Evolutionary conservation across 2,888 invertebrate genomes (phyloP), one percentile per base, ranked within the genome.

Genomic region (Drosophila birchii): DNA sequence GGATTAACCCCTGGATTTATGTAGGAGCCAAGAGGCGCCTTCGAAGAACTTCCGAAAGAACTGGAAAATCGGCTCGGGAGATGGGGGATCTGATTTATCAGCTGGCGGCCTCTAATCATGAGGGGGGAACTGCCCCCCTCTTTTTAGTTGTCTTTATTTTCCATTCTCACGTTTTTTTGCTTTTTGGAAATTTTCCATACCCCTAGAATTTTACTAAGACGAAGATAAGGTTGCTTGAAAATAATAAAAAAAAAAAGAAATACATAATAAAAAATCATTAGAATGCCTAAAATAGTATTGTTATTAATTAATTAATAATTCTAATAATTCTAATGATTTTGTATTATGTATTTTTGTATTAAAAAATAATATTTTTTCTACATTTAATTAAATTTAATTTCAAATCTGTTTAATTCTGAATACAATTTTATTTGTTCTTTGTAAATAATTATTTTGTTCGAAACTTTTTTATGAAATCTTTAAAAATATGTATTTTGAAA

Each of bases 1-100:
- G 80, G 79, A 75, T 80, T 86, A 80, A 56, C 62, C 64, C 55
- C 29, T 45, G 69, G 72, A 76, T 74, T 78, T 56, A 53, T 47
- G 57, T 55, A 23, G 45, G 55, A 73, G 69, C 49, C 47, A 26
- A 26, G 41, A 69, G 61, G 47, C 34, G 26, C 45, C 45, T 26
- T 14, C 41, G 23, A 32, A 47, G 58, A 55, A 61, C 39, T 55
- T 75, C 55, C 49, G 45, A 58, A 26, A 26, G 26, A 26, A 56
- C 20, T 32, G 14, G 36, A 11, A 16, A 23, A 36, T 51, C 29
- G 34, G n/a, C 18, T 16, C 51, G 26, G 23, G 29, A 16, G n/a
- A 20, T 14, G n/a, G 47, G n/a, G 29, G 29, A 8, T n/a, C 23
- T 36, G n/a, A 14, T 18, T 51, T 51, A 51, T 51, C 34, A 51